Evolutionary conservation across 2,888 invertebrate species (phyloP), one percentile per base, ranked within the genome.

Genomic region (Cosmia pyralina): DNA sequence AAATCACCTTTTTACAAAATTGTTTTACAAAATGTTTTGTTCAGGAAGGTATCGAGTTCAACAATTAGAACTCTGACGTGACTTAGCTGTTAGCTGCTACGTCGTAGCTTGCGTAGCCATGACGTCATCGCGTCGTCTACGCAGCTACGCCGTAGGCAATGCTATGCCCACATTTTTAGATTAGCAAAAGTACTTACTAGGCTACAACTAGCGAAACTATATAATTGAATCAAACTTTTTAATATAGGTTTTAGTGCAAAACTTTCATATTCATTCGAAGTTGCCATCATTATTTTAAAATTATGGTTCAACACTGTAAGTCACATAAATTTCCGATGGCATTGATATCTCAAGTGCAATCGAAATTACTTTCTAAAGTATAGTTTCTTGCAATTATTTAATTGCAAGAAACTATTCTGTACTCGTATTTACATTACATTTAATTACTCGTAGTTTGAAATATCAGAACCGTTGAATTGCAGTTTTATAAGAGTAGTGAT

Each of bases 281-380:
- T 48, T 11, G n/a, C 48, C 19, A 41, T 41, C 11, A 41, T 41
- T 41, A 41, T 41, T 73, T 50, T 28, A 22, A 11, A 69, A n/a
- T 17, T 41, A 72, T 58, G 8, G 8, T 38, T 50, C 4, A 41
- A 41, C 13, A 15, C 34, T 34, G 11, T 52, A 48, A 3, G 3
- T 28, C 1, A 59, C 5, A 52, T n/a, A n/a, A n/a, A n/a, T 69
- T 69, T 41, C n/a, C 2, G 17, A 46, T 59, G 1, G 4, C 17
- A 41, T 77, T 53, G 11, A 34, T 48, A 62, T 52, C 19, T 73
- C 55, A 60, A 65, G 38, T 50, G 77, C 75, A 62, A 79, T 62
- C 7, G 3, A 65, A 74, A 55, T 57, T 48, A 19, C 48, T 59
- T 63, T 59, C 7, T 28, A 7, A 59, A 15, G 13, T n/a, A 15